Evolutionary conservation across 2,797 vertebrate species (phyloP).

Genomic region (Caiman crocodilus): DNA sequence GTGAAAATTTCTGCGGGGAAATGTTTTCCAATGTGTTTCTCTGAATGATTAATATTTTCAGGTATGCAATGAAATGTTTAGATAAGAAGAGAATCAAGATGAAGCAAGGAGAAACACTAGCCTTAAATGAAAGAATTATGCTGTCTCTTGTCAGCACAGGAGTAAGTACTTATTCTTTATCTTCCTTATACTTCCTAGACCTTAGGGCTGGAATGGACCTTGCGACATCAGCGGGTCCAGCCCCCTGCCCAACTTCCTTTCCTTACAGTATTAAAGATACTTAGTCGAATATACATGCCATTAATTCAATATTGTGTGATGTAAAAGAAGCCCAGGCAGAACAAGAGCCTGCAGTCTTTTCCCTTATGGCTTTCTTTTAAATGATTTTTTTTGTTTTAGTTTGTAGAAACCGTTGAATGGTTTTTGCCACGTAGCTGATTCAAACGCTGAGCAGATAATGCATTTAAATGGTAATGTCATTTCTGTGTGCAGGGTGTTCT

Average conservation of each 20-base stretch:
- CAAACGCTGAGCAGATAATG: too few species aligned
- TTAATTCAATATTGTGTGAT: neutral
- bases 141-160: conserved; percentile 97
- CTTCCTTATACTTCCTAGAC: too few species aligned
- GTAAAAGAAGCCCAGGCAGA: neutral
- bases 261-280: neutral
- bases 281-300: neutral
- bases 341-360: too few species aligned
- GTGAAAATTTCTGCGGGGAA: neutral
- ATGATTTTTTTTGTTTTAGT: too few species aligned
- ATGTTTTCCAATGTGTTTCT: neutral
- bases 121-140: conserved; percentile 98
- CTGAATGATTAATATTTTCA: conserved; percentile 65
- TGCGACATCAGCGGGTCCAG: too few species aligned
- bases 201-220: too few species aligned
- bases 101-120: conserved; percentile 98
- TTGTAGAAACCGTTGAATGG: too few species aligned
- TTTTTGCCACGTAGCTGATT: too few species aligned
- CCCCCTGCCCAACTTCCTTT: neutral
- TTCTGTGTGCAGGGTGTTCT: too few species aligned
- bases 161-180: conserved; percentile 83
- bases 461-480: too few species aligned
- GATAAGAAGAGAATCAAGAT: conserved; percentile 99
- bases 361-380: too few species aligned
- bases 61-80: conserved; percentile 99